Evolutionary conservation across 2,113 vertebrate species (phyloP).

Genomic region (Plestiodon gilberti): DNA sequence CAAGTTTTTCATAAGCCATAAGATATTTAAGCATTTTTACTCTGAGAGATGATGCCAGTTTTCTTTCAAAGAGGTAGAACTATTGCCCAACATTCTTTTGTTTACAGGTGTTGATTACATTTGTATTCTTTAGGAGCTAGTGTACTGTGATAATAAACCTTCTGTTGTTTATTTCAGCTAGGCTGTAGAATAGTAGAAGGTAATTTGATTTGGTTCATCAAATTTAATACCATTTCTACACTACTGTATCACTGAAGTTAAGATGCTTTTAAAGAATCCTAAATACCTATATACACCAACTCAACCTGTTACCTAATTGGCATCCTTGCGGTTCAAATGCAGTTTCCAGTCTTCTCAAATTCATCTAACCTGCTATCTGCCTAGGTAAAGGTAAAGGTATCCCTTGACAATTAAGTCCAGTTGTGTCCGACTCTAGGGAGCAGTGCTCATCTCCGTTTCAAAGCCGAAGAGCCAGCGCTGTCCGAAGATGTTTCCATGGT

Average conservation of each 20-base stretch:
- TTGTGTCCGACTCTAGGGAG: too few relatives aligned
- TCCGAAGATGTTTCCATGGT: too few relatives aligned
- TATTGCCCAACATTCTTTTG: conserved; percentile 23
- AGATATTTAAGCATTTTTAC: not conserved
- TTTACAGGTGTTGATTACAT: conserved; percentile 25
- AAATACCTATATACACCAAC: not conserved
- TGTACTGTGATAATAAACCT: conserved; percentile 14
- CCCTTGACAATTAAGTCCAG: too few relatives aligned
- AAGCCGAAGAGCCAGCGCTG: too few relatives aligned
- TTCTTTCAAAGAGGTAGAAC: conserved; percentile 1
- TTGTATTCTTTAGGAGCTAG: not conserved
- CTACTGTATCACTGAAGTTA: not conserved
- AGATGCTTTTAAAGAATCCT: not conserved
- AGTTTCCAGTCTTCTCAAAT: not conserved
- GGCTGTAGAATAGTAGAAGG: not conserved
- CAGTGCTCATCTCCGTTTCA: too few relatives aligned
- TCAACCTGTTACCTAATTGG: not conserved
- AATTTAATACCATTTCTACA: not conserved
- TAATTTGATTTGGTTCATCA: not conserved
- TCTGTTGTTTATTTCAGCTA: conserved; percentile 25
- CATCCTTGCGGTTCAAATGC: not conserved
- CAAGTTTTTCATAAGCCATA: not conserved
- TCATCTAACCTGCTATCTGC: not conserved
- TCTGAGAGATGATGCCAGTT: not conserved
- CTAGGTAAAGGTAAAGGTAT: too few relatives aligned